Evolutionary conservation across 1,140 invertebrate species (phyloP).

Genomic region (Drosophila bifasciata): DNA sequence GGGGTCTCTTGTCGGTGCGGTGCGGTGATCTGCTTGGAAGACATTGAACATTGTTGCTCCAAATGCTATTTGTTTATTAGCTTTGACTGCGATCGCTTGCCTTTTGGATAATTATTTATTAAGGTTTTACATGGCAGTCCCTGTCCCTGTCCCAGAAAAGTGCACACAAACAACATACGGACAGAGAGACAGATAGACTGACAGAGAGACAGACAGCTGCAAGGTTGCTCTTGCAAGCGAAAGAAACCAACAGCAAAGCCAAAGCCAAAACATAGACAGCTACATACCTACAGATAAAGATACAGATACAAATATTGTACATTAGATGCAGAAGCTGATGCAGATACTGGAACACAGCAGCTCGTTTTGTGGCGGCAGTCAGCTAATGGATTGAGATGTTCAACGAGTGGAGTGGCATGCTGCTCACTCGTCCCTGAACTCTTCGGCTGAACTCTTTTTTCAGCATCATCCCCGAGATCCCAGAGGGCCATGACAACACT

Average conservation of each 20-base stretch:
- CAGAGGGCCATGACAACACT: background rate
- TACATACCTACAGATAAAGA: conserved; percentile 2
- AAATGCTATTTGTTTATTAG: conserved; percentile 47
- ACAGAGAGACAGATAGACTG: too few relatives aligned
- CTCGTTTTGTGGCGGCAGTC: conserved; percentile 1
- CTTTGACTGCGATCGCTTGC: conserved; percentile 26
- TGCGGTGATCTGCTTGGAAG: background rate
- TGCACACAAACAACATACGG: conserved; percentile 9
- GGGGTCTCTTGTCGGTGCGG: background rate
- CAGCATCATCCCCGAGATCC: background rate
- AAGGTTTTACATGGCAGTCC: conserved; percentile 29
- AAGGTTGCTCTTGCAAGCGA: conserved; percentile 25
- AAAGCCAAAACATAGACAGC: background rate
- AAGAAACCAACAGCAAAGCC: conserved; percentile 8
- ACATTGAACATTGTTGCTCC: conserved; percentile 27
- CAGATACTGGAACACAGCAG: background rate
- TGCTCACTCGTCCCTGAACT: conserved; percentile 25
- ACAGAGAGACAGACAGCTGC: background rate
- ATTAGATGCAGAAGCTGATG: conserved; percentile 1
- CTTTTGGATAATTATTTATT: conserved; percentile 47
- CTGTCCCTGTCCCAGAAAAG: conserved; percentile 35
- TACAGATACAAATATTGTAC: background rate
- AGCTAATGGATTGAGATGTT: conserved; percentile 25
- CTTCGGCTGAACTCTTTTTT: conserved; percentile 11
- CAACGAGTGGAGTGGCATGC: background rate